Conservation (phyloP, 2,797 vertebrate genomes). For the Podarcis siculus region DNA sequence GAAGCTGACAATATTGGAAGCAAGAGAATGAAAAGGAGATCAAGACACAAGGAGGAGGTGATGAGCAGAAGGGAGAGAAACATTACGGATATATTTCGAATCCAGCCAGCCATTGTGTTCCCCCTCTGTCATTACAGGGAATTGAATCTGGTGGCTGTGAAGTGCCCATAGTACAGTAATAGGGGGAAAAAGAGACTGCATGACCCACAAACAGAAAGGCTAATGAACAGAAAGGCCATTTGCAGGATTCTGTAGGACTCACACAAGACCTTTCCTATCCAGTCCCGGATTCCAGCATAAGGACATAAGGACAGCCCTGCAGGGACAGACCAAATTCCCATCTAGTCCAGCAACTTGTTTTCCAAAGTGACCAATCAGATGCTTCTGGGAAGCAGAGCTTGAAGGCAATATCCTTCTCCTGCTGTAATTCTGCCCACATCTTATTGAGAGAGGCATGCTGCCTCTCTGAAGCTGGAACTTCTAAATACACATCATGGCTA, state of each 20-base stretch:
- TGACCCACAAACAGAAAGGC: background rate
- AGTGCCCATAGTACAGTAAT: background rate
- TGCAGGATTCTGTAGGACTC: background rate
- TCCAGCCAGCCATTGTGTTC: background rate
- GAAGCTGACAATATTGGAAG: background rate
- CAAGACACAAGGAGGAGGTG: background rate
- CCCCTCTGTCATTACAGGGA: background rate
- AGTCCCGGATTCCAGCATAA: background rate
- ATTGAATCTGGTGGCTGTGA: background rate
- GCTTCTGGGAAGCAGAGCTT: no score
- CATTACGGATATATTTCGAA: constrained; percentile 1
- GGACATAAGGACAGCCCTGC: background rate
- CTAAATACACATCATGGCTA: background rate
- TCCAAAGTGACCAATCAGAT: no score
- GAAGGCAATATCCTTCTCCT: no score
- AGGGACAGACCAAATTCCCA: no score
- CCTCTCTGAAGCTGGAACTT: background rate
- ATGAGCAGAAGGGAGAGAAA: background rate
- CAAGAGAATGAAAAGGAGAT: background rate
- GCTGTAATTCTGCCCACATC: background rate
- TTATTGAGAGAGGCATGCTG: no score
- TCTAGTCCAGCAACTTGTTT: no score
- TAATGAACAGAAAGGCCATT: background rate
- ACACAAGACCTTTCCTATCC: background rate
- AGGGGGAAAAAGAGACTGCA: background rate